Evolutionary conservation across 2,888 invertebrate species (phyloP).

Genomic region (Lochmaea crataegi): DNA sequence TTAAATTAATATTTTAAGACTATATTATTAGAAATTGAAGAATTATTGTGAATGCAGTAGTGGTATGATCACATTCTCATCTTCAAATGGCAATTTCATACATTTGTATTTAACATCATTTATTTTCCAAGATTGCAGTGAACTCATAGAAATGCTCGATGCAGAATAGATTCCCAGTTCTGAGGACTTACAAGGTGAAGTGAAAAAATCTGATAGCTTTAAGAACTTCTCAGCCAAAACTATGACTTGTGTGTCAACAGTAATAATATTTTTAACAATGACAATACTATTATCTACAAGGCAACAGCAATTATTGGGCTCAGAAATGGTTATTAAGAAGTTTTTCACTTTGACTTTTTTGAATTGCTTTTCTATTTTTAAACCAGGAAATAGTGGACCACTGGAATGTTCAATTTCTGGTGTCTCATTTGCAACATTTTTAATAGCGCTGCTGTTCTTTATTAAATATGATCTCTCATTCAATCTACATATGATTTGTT

Average conservation of each 20-base stretch:
- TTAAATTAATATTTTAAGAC: no score
- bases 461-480: slow-evolving; percentile 11
- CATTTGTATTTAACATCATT: slow-evolving; percentile 23
- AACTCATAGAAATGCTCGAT: slow-evolving; percentile 9
- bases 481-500: slow-evolving; percentile 21
- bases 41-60: slow-evolving; percentile 22
- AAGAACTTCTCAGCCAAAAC: slow-evolving; percentile 21
- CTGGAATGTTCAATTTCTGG: slow-evolving; percentile 9
- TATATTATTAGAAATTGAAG: neutral
- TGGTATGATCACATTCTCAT: slow-evolving; percentile 27
- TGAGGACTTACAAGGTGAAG: slow-evolving; percentile 21
- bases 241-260: slow-evolving; percentile 11
- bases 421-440: slow-evolving; percentile 7
- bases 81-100: slow-evolving; percentile 22
- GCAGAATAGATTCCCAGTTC: slow-evolving; percentile 19
- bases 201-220: slow-evolving; percentile 11
- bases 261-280: slow-evolving; percentile 22
- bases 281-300: slow-evolving; percentile 11
- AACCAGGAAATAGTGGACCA: slow-evolving; percentile 14
- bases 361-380: slow-evolving; percentile 6
- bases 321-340: slow-evolving; percentile 12
- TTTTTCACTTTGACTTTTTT: slow-evolving; percentile 9
- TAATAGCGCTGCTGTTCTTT: neutral
- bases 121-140: slow-evolving; percentile 21
- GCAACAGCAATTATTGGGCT: slow-evolving; percentile 21